These are phyloP conservation scores for Poeciliopsis infans DNA, from an alignment of 2,797 vertebrate genomes.

Conservation along the genomic window DNA sequence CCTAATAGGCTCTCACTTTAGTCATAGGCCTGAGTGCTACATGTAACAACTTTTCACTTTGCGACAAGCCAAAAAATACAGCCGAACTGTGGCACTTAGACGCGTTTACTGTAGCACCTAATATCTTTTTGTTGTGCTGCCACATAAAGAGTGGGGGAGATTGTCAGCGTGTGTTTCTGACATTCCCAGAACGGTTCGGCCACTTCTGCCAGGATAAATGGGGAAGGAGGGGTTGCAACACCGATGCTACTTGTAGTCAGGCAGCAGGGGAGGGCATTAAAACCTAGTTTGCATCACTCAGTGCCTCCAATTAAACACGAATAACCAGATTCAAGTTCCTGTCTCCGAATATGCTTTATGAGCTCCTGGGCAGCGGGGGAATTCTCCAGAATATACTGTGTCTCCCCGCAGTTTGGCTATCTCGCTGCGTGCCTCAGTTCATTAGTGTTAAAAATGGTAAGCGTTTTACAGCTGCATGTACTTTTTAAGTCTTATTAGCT, in stretches of 20 bases:
- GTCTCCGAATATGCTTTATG: conserved; percentile 80
- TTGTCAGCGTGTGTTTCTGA: conserved; percentile 28
- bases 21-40: conserved; percentile 16
- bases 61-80: conserved; percentile 18
- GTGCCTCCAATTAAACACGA: conserved; percentile 84
- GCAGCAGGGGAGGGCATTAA: conserved; percentile 82
- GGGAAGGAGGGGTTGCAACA: conserved; percentile 63
- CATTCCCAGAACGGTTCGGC: conserved; percentile 59
- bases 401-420: conserved; percentile 72
- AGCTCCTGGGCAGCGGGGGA: conserved; percentile 78
- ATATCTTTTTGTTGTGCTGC: conserved; percentile 45
- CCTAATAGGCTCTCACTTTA: conserved; percentile 37
- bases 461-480: conserved; percentile 82
- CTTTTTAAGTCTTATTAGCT: conserved; percentile 85
- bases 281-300: conserved; percentile 83
- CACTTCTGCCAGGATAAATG: conserved; percentile 71
- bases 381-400: conserved; percentile 76
- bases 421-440: conserved; percentile 77
- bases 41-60: conserved; percentile 16
- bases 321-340: conserved; percentile 82
- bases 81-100: conserved; percentile 43
- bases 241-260: conserved; percentile 72
- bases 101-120: conserved; percentile 37
- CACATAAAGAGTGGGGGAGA: conserved; percentile 43
- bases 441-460: conserved; percentile 85